Conservation (phyloP, 1,140 invertebrate species). For the Anthonomus grandis region DNA sequence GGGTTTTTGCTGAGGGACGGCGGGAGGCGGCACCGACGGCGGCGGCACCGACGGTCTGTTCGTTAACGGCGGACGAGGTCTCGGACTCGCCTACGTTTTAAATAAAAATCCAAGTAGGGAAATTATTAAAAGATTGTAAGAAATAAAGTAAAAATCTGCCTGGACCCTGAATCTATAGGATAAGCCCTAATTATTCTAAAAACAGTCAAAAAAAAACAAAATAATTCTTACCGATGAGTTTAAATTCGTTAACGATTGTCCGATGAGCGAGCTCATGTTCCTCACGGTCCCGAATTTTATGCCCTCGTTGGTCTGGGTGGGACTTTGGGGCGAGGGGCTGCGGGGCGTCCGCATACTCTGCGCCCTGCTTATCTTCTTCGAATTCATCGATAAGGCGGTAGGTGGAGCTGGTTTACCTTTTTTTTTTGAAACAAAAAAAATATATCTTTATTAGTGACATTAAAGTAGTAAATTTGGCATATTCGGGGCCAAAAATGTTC, state of each 20-base stretch:
- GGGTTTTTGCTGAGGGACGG: slow-evolving; percentile 30
- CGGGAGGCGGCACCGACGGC: slow-evolving; percentile 28
- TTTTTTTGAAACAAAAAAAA: too few species aligned
- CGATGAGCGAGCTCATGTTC: slow-evolving; percentile 37
- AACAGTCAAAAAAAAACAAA: background rate
- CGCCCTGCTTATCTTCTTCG: slow-evolving; percentile 51
- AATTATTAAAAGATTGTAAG: background rate
- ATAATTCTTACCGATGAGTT: slow-evolving; percentile 7
- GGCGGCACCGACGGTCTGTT: slow-evolving; percentile 30
- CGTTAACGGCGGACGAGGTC: slow-evolving; percentile 6
- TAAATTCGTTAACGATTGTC: slow-evolving; percentile 31
- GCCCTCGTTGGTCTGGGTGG: slow-evolving; percentile 19
- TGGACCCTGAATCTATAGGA: too few species aligned
- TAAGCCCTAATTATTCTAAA: too few species aligned
- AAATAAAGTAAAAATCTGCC: background rate
- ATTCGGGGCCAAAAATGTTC: too few species aligned
- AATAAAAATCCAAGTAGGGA: too few species aligned
- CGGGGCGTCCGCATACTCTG: slow-evolving; percentile 56
- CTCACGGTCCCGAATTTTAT: slow-evolving; percentile 42
- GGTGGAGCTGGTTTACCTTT: slow-evolving; percentile 35
- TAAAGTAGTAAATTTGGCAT: too few species aligned
- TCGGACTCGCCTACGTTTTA: background rate
- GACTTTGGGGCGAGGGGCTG: slow-evolving; percentile 44
- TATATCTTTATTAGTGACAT: too few species aligned
- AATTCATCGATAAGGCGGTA: slow-evolving; percentile 50